Evolutionary conservation across 2,113 vertebrate genomes (phyloP).

Genomic region (Cyanocitta stelleri): DNA sequence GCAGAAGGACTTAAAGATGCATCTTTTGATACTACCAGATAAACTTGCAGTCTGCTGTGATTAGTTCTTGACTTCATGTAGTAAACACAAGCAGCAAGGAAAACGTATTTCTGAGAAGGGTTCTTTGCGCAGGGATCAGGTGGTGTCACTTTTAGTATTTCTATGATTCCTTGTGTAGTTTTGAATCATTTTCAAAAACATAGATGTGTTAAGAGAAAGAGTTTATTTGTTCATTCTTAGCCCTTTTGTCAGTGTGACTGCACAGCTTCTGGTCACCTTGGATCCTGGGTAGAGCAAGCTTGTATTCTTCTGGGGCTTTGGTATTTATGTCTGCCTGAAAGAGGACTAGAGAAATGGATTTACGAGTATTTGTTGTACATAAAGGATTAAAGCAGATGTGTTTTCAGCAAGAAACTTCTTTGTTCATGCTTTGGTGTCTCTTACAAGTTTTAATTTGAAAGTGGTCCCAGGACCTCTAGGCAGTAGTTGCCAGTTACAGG

Average conservation of each 20-base stretch:
- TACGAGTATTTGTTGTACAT: not conserved
- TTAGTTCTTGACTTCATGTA: not conserved
- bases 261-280: not conserved
- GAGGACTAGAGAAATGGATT: not conserved
- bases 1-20: not conserved
- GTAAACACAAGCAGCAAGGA: not conserved
- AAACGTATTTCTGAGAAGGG: not conserved
- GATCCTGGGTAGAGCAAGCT: not conserved
- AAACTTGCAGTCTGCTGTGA: not conserved
- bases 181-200: not conserved
- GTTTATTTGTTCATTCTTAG: not conserved
- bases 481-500: not conserved
- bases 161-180: not conserved
- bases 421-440: not conserved
- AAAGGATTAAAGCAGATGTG: not conserved
- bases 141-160: not conserved
- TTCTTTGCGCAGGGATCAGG: not conserved
- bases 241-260: not conserved
- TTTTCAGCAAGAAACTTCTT: not conserved
- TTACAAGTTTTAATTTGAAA: not conserved
- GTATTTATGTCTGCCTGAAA: not conserved
- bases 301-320: fast-evolving
- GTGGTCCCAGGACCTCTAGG: not conserved
- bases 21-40: not conserved
- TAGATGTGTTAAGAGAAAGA: not conserved